Percentiles rank a stretch among this genome's conserved stretches.
Conservation (phyloP, 2,888 invertebrate genomes). For the Chironomus tentans region DNA sequence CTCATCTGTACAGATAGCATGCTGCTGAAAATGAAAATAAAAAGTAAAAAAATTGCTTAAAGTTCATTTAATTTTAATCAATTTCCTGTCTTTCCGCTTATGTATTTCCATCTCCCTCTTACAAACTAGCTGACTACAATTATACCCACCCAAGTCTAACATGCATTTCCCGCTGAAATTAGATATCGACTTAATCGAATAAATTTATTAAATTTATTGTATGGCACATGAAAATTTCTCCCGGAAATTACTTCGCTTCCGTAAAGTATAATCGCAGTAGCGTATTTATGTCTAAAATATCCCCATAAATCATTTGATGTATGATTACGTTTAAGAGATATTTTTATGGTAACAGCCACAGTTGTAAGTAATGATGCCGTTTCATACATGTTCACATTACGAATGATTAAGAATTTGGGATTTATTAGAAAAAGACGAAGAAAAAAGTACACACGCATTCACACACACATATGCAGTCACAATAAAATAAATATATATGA, state of each 20-base stretch:
- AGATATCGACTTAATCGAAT: slow-evolving; percentile 3
- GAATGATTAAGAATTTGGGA: not conserved
- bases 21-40: no score
- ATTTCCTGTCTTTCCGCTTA: not conserved
- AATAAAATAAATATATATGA: no score
- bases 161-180: no score
- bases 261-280: not conserved
- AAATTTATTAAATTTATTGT: slow-evolving; percentile 6
- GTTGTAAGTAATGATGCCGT: slow-evolving; percentile 3
- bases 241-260: slow-evolving; percentile 8
- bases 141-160: no score
- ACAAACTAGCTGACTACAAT: not conserved
- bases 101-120: not conserved
- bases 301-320: slow-evolving; percentile 7
- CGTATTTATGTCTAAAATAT: not conserved
- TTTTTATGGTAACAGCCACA: slow-evolving; percentile 1
- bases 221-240: slow-evolving; percentile 6
- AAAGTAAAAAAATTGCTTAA: not conserved
- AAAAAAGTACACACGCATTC: no score
- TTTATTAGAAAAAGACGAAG: no score
- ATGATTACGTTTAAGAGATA: slow-evolving; percentile 6
- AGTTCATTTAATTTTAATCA: slow-evolving; percentile 12
- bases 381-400: not conserved
- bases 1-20: not conserved
- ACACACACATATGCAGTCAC: no score